Evolutionary conservation across 1,140 invertebrate genomes (phyloP).

Genomic region (Drosophila pseudoobscura): DNA sequence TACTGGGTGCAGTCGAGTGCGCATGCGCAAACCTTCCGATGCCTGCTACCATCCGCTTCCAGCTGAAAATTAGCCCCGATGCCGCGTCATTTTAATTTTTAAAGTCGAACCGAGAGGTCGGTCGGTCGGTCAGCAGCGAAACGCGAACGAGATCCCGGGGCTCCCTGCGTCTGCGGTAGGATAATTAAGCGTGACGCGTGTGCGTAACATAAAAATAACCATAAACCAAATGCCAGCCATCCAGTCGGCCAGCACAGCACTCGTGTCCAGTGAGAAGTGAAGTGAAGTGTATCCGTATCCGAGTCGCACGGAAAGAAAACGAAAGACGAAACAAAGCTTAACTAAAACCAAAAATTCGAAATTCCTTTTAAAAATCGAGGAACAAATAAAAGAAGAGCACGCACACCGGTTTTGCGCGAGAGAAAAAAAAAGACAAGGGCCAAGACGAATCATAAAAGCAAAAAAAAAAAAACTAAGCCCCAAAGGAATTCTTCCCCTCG

Average conservation of each 20-base stretch:
- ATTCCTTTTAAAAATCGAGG: slow-evolving; percentile 50
- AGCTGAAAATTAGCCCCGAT: slow-evolving; percentile 56
- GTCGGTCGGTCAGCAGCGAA: slow-evolving; percentile 5
- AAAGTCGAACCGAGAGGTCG: slow-evolving; percentile 9
- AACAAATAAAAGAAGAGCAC: slow-evolving; percentile 12
- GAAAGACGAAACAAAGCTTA: slow-evolving; percentile 19
- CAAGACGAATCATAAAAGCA: slow-evolving; percentile 22
- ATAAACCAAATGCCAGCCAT: slow-evolving; percentile 59
- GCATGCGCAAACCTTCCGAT: slow-evolving; percentile 44
- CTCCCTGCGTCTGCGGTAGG: slow-evolving; percentile 49
- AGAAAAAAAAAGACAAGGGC: slow-evolving; percentile 8
- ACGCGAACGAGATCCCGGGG: slow-evolving; percentile 25
- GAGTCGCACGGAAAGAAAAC: slow-evolving; percentile 20
- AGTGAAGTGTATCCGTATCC: slow-evolving; percentile 27
- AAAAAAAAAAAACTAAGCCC: slow-evolving; percentile 27
- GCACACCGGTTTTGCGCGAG: slow-evolving; percentile 61
- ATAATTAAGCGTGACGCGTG: slow-evolving; percentile 80
- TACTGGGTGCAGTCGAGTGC: slow-evolving; percentile 33
- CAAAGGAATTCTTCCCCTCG: slow-evolving; percentile 20
- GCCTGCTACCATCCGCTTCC: slow-evolving; percentile 26
- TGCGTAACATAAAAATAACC: slow-evolving; percentile 78
- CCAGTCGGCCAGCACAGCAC: neutral
- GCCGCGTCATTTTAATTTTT: slow-evolving; percentile 51
- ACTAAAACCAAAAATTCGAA: slow-evolving; percentile 15
- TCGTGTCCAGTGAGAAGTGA: slow-evolving; percentile 27